Conservation (phyloP, 1,140 invertebrate genomes). For the Thalassaphorura encarpata region DNA sequence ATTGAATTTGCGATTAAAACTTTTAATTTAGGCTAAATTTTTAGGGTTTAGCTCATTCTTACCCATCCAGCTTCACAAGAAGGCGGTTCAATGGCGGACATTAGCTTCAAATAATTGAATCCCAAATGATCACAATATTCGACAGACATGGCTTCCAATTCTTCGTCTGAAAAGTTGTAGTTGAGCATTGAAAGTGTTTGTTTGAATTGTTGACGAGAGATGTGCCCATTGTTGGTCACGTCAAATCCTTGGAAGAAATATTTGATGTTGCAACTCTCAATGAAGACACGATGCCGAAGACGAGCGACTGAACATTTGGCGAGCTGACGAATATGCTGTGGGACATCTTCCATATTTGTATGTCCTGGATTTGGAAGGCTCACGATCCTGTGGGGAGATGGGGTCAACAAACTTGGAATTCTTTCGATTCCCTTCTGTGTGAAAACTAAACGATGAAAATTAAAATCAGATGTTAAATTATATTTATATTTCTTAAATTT, state of each 20-base stretch:
- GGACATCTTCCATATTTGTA: constrained; percentile 24
- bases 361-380: constrained; percentile 16
- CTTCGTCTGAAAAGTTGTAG: constrained; percentile 49
- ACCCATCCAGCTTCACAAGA: constrained; percentile 26
- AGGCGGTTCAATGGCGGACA: constrained; percentile 46
- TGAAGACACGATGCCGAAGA: constrained; percentile 20
- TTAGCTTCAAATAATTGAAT: constrained; percentile 55
- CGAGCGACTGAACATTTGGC: constrained; percentile 30
- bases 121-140: constrained; percentile 56
- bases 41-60: background rate
- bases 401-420: constrained; percentile 23
- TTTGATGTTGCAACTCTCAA: constrained; percentile 32
- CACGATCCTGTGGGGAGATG: constrained; percentile 19
- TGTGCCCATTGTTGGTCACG: constrained; percentile 51
- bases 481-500: no score
- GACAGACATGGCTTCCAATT: constrained; percentile 53
- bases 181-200: constrained; percentile 52
- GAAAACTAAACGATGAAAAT: constrained; percentile 19
- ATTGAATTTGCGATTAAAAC: background rate
- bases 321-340: constrained; percentile 18
- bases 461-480: no score
- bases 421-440: constrained; percentile 29
- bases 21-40: background rate
- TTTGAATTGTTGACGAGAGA: constrained; percentile 52
- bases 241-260: constrained; percentile 32